Conservation (phyloP, 1,140 invertebrate species). For the Capitella teleta region DNA sequence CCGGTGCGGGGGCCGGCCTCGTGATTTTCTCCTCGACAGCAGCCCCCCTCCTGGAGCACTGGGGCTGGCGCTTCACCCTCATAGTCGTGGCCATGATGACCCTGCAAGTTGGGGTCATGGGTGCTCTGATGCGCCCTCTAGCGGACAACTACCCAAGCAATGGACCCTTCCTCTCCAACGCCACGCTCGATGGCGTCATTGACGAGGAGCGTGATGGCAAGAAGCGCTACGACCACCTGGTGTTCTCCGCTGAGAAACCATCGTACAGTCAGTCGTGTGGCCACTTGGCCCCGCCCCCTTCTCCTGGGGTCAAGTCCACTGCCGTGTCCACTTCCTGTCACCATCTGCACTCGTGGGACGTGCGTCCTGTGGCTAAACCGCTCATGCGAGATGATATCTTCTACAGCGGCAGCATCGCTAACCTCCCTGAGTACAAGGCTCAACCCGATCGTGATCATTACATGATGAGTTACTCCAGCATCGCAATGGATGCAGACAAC, state of each 20-base stretch:
- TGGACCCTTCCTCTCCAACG: neutral
- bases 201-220: neutral
- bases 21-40: constrained; percentile 60
- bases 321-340: neutral
- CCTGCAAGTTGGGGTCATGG: constrained; percentile 38
- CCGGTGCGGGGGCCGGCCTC: constrained; percentile 77
- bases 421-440: constrained; percentile 51
- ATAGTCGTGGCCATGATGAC: constrained; percentile 82
- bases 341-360: neutral
- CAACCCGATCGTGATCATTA: neutral
- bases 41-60: constrained; percentile 50
- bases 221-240: neutral
- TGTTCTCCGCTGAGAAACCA: neutral
- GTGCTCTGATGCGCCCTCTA: constrained; percentile 9
- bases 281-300: constrained; percentile 52
- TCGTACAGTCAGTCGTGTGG: constrained; percentile 45
- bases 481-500: neutral
- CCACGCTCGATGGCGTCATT: neutral
- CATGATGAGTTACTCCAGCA: neutral
- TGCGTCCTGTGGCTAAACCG: neutral
- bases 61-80: constrained; percentile 63
- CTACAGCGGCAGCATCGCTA: constrained; percentile 80
- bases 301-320: neutral
- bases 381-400: constrained; percentile 78
- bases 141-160: neutral